Evolutionary conservation across 2,797 vertebrate genomes (phyloP).

Genomic region (Spatula clypeata): DNA sequence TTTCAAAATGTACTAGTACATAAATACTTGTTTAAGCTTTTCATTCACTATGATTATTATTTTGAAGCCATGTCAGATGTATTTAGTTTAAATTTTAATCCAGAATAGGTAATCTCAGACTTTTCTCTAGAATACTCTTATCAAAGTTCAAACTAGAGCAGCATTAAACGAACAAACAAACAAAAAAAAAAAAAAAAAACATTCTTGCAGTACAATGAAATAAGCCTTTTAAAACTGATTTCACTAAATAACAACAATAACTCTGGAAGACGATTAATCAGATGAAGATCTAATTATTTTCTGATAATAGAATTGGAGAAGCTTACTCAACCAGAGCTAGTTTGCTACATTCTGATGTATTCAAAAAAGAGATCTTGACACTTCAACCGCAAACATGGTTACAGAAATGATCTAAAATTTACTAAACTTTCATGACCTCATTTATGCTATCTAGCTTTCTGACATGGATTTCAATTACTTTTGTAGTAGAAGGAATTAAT

Average conservation of each 20-base stretch:
- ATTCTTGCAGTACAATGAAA: neutral
- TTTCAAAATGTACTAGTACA: neutral
- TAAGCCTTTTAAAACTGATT: neutral
- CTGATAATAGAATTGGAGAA: neutral
- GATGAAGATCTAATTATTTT: neutral
- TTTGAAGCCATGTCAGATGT: neutral
- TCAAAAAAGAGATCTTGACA: neutral
- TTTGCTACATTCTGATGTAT: neutral
- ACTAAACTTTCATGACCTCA: neutral
- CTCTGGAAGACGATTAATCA: neutral
- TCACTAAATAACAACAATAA: neutral
- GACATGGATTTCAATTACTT: slow-evolving; percentile 33
- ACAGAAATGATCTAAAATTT: slow-evolving; percentile 34
- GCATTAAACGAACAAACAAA: neutral
- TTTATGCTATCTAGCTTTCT: slow-evolving; percentile 3
- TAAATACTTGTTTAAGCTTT: slow-evolving; percentile 1
- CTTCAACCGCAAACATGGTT: neutral
- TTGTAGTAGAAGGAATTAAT: slow-evolving; percentile 25
- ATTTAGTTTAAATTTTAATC: slow-evolving; percentile 41
- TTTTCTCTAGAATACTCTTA: neutral
- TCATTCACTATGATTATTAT: neutral
- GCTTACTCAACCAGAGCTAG: neutral
- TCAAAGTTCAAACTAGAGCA: neutral
- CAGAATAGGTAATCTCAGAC: neutral
- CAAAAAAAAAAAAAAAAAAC: neutral